Base-by-base conservation (phyloP, 2,888 invertebrate genomes). In the Hydriomena furcata region DNA sequence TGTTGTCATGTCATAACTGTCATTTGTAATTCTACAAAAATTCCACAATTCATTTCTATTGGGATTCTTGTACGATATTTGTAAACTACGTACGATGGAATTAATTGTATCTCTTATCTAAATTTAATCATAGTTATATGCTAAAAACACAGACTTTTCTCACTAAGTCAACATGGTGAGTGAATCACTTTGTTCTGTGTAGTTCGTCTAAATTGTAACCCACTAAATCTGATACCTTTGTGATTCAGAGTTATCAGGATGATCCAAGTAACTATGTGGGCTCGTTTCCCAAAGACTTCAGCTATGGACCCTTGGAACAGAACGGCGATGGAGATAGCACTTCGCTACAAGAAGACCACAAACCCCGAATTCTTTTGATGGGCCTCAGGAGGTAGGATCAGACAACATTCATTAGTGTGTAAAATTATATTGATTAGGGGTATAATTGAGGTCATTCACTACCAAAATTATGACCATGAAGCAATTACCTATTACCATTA, bases 281-380 rank as follows among this genome's bases (percentile, higher is more conserved):
- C 24, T 92, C 93, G 17, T 98, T 98, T 80, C 97, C 98, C 5
- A 97, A 97, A 81, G 96, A 97, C 76, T 98, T 97, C 86, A 97
- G 96, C 31, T 98, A 98, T 82, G 96, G 97, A 1, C 94, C 94
- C 7, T 97, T 96, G 71, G 97, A 97, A 76, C 96, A 94, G 49
- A 96, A 96, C 69, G 94, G 92, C 34, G 95, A 95, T 66, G 93
- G 93, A 28, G 91, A 91, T 63, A 91, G 79, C 61, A 83, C 92
- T 31, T 91, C 92, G 36, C 76, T 92, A 48, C 92, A 92, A 35
- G 93, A 94, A 41, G 96, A 97, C 72, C 95, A 95, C 65, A 98
- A 98, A 79, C 98, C 99, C 35, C 93, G 98, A 65, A 98, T 99
- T 72, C 91, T 99, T 24, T 88, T 99, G 13, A 98, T 99, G 98